These are phyloP conservation scores for Gymnocephalus cernua DNA, from an alignment of 2,113 vertebrate genomes.

Conservation along the genomic window DNA sequence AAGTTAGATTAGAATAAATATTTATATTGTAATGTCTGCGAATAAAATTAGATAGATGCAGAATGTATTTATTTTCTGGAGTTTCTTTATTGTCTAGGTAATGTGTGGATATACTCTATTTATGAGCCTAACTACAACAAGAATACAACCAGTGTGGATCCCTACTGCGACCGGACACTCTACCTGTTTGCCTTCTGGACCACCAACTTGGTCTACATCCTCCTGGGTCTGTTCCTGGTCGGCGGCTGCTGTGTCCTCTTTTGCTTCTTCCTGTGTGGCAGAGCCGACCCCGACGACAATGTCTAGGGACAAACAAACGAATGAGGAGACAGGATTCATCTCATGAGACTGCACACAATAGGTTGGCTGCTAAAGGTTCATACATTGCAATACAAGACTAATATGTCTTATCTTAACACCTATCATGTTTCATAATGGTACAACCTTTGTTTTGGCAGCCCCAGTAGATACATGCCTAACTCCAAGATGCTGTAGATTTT, in stretches of 20 bases:
- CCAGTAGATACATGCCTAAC: background rate
- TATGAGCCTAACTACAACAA: constrained; percentile 79
- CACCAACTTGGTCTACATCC: constrained; percentile 73
- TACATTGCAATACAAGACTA: background rate
- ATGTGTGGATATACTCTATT: constrained; percentile 84
- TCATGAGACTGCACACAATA: background rate
- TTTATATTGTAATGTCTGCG: too few relatives aligned
- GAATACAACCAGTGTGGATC: constrained; percentile 4
- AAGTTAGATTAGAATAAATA: too few relatives aligned
- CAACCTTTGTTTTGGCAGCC: background rate
- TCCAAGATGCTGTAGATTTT: background rate
- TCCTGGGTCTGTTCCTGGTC: constrained; percentile 33
- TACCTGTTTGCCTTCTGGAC: constrained; percentile 84
- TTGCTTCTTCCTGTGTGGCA: constrained; percentile 52
- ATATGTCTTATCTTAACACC: background rate
- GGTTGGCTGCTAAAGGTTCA: background rate
- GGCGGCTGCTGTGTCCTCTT: constrained; percentile 12
- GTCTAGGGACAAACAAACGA: background rate
- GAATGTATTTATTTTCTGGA: background rate
- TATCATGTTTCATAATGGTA: background rate
- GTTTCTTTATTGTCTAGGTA: constrained; percentile 67
- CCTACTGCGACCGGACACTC: constrained; percentile 76
- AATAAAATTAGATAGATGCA: background rate
- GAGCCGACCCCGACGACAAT: constrained; percentile 45
- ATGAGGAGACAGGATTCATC: background rate